Base-by-base conservation (phyloP, 2,797 vertebrate species). In the Poecilia picta region DNA sequence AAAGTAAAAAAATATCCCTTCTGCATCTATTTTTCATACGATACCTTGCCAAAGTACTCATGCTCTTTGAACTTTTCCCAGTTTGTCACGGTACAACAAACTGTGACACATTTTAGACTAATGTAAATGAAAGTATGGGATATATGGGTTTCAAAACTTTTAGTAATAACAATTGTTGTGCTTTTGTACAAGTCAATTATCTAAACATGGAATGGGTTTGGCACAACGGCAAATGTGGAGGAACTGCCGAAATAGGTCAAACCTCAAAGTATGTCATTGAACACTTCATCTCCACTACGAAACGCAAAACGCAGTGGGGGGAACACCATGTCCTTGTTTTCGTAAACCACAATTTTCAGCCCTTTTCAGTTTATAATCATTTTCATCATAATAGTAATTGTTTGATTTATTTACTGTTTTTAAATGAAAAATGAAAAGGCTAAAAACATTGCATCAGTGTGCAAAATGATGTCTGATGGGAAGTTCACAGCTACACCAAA, bases 401-500 rank as follows among this genome's bases (percentile, higher is more conserved):
- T 41, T 68, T 23, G 8, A 39, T 41, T 68, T 4, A 33, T 64
- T 3, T 33, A 33, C 31, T 28, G 25, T 57, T 57, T 28, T 57
- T 57, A 57, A n/a, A 57, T 5, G n/a, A n/a, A 57, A 28, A 36
- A 12, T 8, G 7, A 23, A 68, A 39, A 43, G 23, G 5, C 23
- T 25, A n/a, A 43, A 25, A 39, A 66, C 15, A 15, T 5, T 39
- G 23, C 33, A 23, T 10, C 33, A 23, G 12, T 70, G 39, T 70
- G 23, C 43, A 41, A 70, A 43, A n/a, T 74, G 4, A 73, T 47
- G 47, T 45, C 70, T 81, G 3, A 51, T 31, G 13, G 46, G 78
- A 77, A 72, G 68, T 71, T 66, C 72, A 55, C 75, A 46, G 64
- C 53, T 45, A 43, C 64, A 43, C 59, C 57, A 43, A 12, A 12